A percentile compares a stretch with the other conserved stretches of the same genome.
These are phyloP conservation scores for Poeciliopsis infans DNA, from an alignment of 2,797 vertebrate genomes.

Conservation along the genomic window DNA sequence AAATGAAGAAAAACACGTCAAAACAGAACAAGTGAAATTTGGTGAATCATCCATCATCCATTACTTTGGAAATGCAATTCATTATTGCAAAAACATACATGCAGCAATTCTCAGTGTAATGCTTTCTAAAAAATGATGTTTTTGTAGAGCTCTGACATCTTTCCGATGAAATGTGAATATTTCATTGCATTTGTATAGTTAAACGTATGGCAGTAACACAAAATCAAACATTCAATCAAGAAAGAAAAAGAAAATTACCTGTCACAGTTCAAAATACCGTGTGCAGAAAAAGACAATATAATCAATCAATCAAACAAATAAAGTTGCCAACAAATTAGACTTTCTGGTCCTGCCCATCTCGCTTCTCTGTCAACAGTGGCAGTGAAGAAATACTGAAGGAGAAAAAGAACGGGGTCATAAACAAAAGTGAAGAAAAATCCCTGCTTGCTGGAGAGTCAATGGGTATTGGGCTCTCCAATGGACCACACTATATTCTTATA, in stretches of 20 bases:
- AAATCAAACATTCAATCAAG: conserved; percentile 74
- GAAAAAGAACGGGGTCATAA: conserved; percentile 55
- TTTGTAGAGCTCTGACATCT: conserved; percentile 60
- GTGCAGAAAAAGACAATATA: conserved; percentile 63
- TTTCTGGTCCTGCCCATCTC: conserved; percentile 46
- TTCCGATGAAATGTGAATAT: conserved; percentile 60
- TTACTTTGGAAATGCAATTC: conserved; percentile 68
- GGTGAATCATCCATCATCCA: conserved; percentile 72
- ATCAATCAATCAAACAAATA: conserved; percentile 81
- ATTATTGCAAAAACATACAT: conserved; percentile 59
- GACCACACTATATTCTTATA: conserved; percentile 68
- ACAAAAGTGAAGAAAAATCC: conserved; percentile 56
- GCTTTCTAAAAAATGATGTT: conserved; percentile 51
- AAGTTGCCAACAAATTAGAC: conserved; percentile 70
- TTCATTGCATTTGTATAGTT: conserved; percentile 53
- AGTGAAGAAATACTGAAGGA: conserved; percentile 55
- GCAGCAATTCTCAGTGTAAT: conserved; percentile 49
- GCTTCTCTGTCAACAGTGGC: conserved; percentile 54
- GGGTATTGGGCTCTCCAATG: conserved; percentile 63
- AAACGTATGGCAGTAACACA: conserved; percentile 61
- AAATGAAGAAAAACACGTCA: conserved; percentile 36
- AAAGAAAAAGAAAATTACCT: conserved; percentile 72
- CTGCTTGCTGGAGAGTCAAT: conserved; percentile 42
- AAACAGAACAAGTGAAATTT: conserved; percentile 45
- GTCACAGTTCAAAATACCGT: conserved; percentile 66